phyloP scores from a whole-genome alignment of 2,797 vertebrate genomes.

The Thalassophryne amazonica region DNA sequence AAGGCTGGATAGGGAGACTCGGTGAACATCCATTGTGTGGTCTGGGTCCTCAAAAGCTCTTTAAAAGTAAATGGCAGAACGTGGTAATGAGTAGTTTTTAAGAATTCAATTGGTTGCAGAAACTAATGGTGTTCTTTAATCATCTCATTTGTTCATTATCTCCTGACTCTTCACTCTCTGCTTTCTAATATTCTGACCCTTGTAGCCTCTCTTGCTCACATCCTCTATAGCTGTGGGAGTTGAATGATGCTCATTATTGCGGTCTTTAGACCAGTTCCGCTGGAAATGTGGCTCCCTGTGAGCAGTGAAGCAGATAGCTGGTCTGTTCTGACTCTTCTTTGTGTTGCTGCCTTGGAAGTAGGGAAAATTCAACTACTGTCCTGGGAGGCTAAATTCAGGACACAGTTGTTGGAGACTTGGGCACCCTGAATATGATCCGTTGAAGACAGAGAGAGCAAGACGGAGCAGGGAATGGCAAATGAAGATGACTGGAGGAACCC shows the following conservation, averaged over 20 bases:
- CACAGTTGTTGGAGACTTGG: constrained; percentile 28
- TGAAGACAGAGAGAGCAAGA: neutral
- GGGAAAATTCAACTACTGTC: constrained; percentile 15
- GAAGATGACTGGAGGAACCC: neutral
- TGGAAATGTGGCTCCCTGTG: constrained; percentile 30
- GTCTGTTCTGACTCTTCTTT: constrained; percentile 39
- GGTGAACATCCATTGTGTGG: constrained; percentile 18
- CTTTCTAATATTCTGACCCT: constrained; percentile 29
- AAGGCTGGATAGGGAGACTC: constrained; percentile 14
- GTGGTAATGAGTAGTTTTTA: constrained; percentile 40
- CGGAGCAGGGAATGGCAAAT: constrained; percentile 5
- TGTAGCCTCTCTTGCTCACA: constrained; percentile 29
- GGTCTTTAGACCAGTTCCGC: constrained; percentile 45
- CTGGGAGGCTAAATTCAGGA: constrained; percentile 29
- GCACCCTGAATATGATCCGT: constrained; percentile 22
- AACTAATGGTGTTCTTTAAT: constrained; percentile 44
- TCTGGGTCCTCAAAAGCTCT: constrained; percentile 20
- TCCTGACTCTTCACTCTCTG: constrained; percentile 16
- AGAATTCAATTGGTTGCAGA: constrained; percentile 37
- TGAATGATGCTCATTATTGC: constrained; percentile 56
- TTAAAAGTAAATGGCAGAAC: constrained; percentile 36
- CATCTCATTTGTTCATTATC: constrained; percentile 45
- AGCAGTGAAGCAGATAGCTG: constrained; percentile 44
- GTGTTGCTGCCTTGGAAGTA: constrained; percentile 38
- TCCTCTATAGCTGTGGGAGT: constrained; percentile 27